phyloP scores from a whole-genome alignment of 2,888 invertebrate species.

The Masnerella sp. region DNA sequence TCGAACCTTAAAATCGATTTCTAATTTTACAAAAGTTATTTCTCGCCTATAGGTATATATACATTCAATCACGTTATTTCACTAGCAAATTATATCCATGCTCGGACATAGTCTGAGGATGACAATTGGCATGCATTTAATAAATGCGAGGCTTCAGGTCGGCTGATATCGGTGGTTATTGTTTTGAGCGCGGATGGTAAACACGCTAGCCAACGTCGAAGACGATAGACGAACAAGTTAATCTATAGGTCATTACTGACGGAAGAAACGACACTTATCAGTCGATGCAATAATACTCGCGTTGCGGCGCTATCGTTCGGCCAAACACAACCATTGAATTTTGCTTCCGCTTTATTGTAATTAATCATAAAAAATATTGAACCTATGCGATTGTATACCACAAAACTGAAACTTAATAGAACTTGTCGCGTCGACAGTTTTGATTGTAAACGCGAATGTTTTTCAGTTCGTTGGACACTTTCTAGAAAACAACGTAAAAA shows the following conservation, averaged over 20 bases:
- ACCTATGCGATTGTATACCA: too few species aligned
- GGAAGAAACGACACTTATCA: constrained; percentile 39
- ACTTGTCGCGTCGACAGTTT: too few species aligned
- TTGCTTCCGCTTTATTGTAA: constrained; percentile 30
- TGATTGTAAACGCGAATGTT: too few species aligned
- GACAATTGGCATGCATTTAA: too few species aligned
- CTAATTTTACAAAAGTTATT: not conserved
- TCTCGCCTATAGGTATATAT: too few species aligned
- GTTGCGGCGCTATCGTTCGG: constrained; percentile 18
- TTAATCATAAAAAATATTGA: not conserved
- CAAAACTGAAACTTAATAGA: too few species aligned
- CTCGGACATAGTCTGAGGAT: too few species aligned
- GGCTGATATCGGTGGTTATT: constrained; percentile 21
- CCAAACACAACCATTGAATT: constrained; percentile 45
- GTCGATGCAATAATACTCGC: constrained; percentile 35
- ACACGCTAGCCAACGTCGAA: constrained; percentile 21
- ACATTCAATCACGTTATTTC: too few species aligned
- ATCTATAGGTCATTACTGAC: constrained; percentile 48
- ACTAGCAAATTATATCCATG: too few species aligned
- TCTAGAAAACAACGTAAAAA: too few species aligned
- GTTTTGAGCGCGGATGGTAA: constrained; percentile 22
- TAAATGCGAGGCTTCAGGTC: constrained; percentile 25
- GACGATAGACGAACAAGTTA: constrained; percentile 40
- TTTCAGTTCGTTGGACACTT: too few species aligned
- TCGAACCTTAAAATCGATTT: constrained; percentile 10